Conservation (phyloP, 1,140 invertebrate genomes). For the Gyrodactylus salaris region DNA sequence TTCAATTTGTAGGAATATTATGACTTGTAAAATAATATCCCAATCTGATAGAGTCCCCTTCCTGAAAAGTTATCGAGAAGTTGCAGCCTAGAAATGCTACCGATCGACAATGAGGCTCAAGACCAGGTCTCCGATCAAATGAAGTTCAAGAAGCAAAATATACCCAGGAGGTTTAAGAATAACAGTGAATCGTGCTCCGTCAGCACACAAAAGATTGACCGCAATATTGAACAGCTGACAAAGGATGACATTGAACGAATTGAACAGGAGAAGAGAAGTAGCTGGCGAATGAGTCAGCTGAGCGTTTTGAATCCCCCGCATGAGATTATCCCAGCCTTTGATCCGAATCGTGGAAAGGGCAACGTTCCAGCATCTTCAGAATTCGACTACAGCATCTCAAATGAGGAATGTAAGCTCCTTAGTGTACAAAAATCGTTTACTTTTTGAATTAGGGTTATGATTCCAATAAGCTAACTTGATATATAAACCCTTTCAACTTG, state of each 20-base stretch:
- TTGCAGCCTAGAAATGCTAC: not conserved
- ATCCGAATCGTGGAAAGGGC: not conserved
- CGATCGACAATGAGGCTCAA: not conserved
- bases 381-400: no score
- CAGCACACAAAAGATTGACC: no score
- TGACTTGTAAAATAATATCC: not conserved
- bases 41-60: not conserved
- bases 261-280: not conserved
- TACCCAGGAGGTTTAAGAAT: not conserved
- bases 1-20: no score
- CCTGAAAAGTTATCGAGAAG: not conserved
- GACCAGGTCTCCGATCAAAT: not conserved
- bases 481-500: no score
- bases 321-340: not conserved
- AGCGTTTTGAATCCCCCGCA: not conserved
- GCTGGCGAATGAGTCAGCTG: not conserved
- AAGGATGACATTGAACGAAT: not conserved
- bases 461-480: no score
- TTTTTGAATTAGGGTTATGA: no score
- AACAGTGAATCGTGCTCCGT: not conserved
- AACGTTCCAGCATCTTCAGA: not conserved
- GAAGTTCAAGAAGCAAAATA: not conserved
- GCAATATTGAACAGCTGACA: not conserved
- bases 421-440: no score
- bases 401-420: no score